Evolutionary conservation across 2,888 invertebrate species (phyloP).

Genomic region (Agonopterix arenella): DNA sequence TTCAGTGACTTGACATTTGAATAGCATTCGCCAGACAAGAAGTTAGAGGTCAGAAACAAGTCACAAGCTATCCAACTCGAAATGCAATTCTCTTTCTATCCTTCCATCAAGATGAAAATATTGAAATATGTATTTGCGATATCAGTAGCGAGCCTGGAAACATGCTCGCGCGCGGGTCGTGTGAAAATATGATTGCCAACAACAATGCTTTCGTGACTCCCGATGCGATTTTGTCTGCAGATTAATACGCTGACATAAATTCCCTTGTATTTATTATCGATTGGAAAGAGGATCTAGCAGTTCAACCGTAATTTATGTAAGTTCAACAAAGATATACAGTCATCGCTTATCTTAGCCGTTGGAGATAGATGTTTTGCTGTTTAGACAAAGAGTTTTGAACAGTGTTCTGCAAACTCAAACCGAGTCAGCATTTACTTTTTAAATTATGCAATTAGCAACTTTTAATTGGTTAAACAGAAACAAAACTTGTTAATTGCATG

Average conservation of each 20-base stretch:
- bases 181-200: constrained; percentile 57
- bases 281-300: constrained; percentile 31
- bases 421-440: constrained; percentile 1
- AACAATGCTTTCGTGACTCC: constrained; percentile 67
- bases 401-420: neutral
- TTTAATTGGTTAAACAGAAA: constrained; percentile 30
- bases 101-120: constrained; percentile 41
- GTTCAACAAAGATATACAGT: constrained; percentile 16
- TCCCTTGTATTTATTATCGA: constrained; percentile 64
- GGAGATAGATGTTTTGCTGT: constrained; percentile 6
- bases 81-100: neutral
- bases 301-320: constrained; percentile 22
- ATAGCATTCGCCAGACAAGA: neutral
- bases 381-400: neutral
- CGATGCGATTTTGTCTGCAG: constrained; percentile 56
- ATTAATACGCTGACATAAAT: constrained; percentile 69
- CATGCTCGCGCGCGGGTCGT: constrained; percentile 50
- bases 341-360: constrained; percentile 15
- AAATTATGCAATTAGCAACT: constrained; percentile 31
- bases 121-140: constrained; percentile 51
- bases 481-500: constrained; percentile 39
- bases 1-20: constrained; percentile 2
- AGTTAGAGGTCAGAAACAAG: neutral
- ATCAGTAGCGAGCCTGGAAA: constrained; percentile 28
- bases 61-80: constrained; percentile 1